Evolutionary conservation across 2,888 invertebrate genomes (phyloP).

Genomic region (Melanostoma scalare): DNA sequence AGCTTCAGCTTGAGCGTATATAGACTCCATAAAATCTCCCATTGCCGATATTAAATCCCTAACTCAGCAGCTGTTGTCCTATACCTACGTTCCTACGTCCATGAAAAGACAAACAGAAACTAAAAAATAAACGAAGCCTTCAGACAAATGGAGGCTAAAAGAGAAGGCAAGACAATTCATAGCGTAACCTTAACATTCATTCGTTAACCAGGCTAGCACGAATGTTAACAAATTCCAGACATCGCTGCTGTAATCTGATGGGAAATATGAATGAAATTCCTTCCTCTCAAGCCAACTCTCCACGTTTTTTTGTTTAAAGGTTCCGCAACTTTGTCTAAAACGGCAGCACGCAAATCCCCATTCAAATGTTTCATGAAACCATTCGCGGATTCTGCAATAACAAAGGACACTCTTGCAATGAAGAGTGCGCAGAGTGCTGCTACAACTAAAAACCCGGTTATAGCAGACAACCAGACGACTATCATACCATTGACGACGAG

Average conservation of each 20-base stretch:
- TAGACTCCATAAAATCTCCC: slow-evolving; percentile 26
- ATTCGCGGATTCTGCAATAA: slow-evolving; percentile 63
- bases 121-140: slow-evolving; percentile 15
- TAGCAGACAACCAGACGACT: slow-evolving; percentile 27
- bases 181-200: slow-evolving; percentile 67
- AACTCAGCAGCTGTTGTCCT: slow-evolving; percentile 45
- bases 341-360: slow-evolving; percentile 60
- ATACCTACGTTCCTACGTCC: slow-evolving; percentile 14
- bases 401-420: slow-evolving; percentile 50
- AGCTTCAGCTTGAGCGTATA: slow-evolving; percentile 6
- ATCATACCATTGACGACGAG: slow-evolving; percentile 11
- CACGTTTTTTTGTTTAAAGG: slow-evolving; percentile 10
- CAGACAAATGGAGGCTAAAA: neutral
- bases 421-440: too few relatives aligned
- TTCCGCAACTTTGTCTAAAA: slow-evolving; percentile 41
- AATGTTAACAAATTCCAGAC: slow-evolving; percentile 54
- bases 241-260: slow-evolving; percentile 51
- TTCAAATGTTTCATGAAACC: slow-evolving; percentile 51
- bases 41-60: slow-evolving; percentile 36
- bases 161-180: slow-evolving; percentile 27
- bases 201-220: slow-evolving; percentile 48
- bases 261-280: slow-evolving; percentile 64
- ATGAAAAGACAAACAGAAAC: slow-evolving; percentile 7
- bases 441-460: slow-evolving; percentile 13
- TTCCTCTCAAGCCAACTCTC: neutral